Base-by-base conservation (phyloP, 2,888 invertebrate genomes). In the Caenorhabditis parvicauda region DNA sequence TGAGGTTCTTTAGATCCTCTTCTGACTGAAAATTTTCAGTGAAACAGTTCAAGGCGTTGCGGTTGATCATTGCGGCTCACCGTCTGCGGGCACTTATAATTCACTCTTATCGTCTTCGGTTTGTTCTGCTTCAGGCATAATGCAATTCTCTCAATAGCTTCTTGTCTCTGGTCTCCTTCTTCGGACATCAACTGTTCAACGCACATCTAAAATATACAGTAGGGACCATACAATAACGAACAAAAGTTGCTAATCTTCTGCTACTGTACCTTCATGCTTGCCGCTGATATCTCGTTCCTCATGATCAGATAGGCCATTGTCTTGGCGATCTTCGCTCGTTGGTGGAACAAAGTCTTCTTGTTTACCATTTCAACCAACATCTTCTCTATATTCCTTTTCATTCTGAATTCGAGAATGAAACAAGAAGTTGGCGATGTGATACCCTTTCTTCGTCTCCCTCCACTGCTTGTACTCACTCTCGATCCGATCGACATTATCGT, bases 81-180 rank as follows among this genome's bases (percentile, higher is more conserved):
- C 32, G 43, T 56, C 37, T 53, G 29, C 28, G 65, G 67, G 19
- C 58, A 49, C 25, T 28, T 14, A 52, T 60, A 50, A 39, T 54
- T 55, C 32, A 54, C 51, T 42, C 59, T 28, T 24, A 51, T 52
- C 3, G 64, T 59, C 47, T 57, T 61, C 32, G 65, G 70, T 42
- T 64, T 64, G 43, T 68, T 72, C 52, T 65, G 60, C 24, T 59
- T 49, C 45, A 70, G 38, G 64, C 65, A 70, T 21, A 48, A 56
- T 6, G 47, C 27, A 24, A 70, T 51, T 37, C 59, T 57, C 19
- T 49, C 48, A 4, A 53, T 47, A 22, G 65, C 67, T 21, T 62
- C 64, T 14, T 46, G 49, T 24, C 70, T 38, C 43, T 45, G 45
- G 6, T 54, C 38, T 21, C 54, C 48, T 5, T 67, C 58, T 9